Evolutionary conservation across 1,140 invertebrate genomes (phyloP).

Genomic region (Conus ventricosus): DNA sequence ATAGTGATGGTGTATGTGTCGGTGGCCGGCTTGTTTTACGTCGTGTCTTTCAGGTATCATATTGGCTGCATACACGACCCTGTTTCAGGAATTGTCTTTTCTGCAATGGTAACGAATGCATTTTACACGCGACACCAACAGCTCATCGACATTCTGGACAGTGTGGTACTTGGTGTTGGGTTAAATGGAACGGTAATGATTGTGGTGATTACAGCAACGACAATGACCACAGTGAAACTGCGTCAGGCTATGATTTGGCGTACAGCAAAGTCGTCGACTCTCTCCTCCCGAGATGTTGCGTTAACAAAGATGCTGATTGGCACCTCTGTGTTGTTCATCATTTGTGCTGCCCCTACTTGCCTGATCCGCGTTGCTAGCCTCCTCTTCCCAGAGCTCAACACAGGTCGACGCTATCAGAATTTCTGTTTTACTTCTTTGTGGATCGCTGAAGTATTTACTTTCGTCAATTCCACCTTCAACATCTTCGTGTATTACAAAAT

Average conservation of each 20-base stretch:
- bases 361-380: not conserved
- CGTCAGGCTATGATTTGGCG: not conserved
- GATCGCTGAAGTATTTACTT: not conserved
- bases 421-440: not conserved
- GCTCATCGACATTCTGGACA: not conserved
- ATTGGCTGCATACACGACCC: not conserved
- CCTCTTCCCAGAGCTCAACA: not conserved
- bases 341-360: not conserved
- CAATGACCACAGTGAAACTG: not conserved
- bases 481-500: constrained; percentile 5
- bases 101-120: not conserved
- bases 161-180: not conserved
- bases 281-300: not conserved
- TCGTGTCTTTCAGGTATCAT: not conserved
- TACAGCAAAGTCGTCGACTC: not conserved
- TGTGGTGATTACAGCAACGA: not conserved
- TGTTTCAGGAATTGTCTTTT: not conserved
- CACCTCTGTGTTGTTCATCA: not conserved
- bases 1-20: not conserved
- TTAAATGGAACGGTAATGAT: not conserved
- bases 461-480: not conserved
- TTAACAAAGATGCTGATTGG: constrained; percentile 21
- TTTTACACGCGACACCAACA: not conserved
- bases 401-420: not conserved
- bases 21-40: not conserved